Conservation (phyloP, 1,140 invertebrate genomes). For the Dinothrombium tinctorium region DNA sequence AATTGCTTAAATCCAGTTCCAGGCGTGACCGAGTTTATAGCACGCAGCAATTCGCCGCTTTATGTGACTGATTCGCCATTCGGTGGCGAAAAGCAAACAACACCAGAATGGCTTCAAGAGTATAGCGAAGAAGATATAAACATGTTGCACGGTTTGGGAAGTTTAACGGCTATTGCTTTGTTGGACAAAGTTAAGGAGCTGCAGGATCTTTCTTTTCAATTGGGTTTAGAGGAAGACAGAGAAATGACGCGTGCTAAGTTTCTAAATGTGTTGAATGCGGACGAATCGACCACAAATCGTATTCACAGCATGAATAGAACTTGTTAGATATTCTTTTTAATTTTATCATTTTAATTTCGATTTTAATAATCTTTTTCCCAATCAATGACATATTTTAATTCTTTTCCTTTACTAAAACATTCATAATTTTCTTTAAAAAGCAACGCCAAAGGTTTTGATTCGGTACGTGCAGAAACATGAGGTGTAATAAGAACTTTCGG, state of each 20-base stretch:
- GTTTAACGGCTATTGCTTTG: constrained; percentile 46
- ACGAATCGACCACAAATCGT: no score
- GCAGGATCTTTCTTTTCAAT: constrained; percentile 72
- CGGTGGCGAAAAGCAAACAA: constrained; percentile 15
- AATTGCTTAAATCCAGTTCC: constrained; percentile 32
- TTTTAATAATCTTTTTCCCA: constrained; percentile 6
- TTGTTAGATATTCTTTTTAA: no score
- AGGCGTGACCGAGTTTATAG: constrained; percentile 42
- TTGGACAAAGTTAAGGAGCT: constrained; percentile 75
- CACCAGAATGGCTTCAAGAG: constrained; percentile 22
- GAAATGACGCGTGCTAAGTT: constrained; percentile 90
- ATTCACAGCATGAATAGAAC: no score
- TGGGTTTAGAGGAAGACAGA: constrained; percentile 69
- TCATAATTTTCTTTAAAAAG: constrained; percentile 23
- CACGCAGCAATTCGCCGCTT: constrained; percentile 18
- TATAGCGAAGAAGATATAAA: constrained; percentile 36
- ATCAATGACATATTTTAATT: constrained; percentile 2
- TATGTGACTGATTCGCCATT: constrained; percentile 14
- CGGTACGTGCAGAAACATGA: constrained; percentile 27
- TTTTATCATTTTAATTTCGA: no score
- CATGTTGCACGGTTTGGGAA: constrained; percentile 46
- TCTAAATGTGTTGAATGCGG: constrained; percentile 42
- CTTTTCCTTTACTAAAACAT: neutral
- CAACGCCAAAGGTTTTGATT: constrained; percentile 21
- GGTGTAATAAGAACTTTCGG: constrained; percentile 30